These are phyloP conservation scores for Heliconius eleuchia DNA, from an alignment of 1,140 invertebrate genomes.

Conservation along the genomic window DNA sequence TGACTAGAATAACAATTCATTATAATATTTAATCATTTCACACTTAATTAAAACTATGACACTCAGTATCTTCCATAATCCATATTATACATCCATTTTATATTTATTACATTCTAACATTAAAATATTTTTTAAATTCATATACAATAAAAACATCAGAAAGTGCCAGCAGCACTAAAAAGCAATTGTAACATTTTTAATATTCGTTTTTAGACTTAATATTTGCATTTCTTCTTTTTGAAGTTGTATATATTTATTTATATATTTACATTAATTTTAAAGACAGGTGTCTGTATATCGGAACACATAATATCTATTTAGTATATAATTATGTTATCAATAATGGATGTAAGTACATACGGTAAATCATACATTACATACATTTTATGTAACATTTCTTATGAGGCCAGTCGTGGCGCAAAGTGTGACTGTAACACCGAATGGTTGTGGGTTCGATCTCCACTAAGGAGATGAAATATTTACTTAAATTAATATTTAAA, in stretches of 20 bases:
- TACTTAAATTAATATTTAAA: too few species aligned
- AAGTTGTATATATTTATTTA: neutral
- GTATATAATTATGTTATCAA: too few species aligned
- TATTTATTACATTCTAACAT: constrained; percentile 16
- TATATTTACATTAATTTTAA: neutral
- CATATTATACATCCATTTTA: constrained; percentile 22
- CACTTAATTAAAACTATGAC: constrained; percentile 52
- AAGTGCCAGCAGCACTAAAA: constrained; percentile 10
- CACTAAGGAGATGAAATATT: too few species aligned
- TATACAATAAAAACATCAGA: constrained; percentile 21
- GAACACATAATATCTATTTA: too few species aligned
- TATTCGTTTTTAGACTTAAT: neutral
- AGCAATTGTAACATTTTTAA: constrained; percentile 3
- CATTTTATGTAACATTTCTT: neutral
- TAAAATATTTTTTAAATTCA: constrained; percentile 23
- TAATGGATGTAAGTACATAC: neutral
- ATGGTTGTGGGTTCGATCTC: too few species aligned
- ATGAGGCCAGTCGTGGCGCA: too few species aligned
- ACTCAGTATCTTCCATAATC: constrained; percentile 48
- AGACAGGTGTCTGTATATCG: neutral
- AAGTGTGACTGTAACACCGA: too few species aligned
- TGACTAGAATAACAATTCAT: constrained; percentile 72
- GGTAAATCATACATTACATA: neutral
- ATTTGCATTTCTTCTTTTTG: neutral
- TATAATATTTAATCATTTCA: constrained; percentile 58